phyloP scores from a whole-genome alignment of 2,888 invertebrate genomes.

The Balanococcus diminutus region DNA sequence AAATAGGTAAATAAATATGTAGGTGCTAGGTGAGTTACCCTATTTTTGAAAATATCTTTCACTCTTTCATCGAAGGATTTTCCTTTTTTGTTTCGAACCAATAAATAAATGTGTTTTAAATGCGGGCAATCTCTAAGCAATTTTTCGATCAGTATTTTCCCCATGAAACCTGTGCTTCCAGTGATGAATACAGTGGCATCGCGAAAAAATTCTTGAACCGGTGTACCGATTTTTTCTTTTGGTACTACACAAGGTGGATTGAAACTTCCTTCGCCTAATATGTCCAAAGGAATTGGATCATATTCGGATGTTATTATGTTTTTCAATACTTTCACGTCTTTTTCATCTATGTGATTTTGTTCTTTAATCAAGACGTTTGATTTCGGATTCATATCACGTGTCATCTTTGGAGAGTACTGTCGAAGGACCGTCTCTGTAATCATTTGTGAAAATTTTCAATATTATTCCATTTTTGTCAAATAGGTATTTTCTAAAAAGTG shows the following conservation, averaged over 20 bases:
- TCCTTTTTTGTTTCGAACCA: slow-evolving; percentile 68
- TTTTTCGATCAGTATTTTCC: slow-evolving; percentile 74
- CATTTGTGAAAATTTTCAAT: too few species aligned
- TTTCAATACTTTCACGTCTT: slow-evolving; percentile 40
- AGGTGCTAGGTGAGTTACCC: slow-evolving; percentile 58
- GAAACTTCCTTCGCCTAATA: slow-evolving; percentile 58
- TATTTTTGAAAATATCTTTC: slow-evolving; percentile 63
- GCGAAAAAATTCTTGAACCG: slow-evolving; percentile 72
- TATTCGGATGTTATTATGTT: slow-evolving; percentile 56
- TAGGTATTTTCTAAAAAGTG: too few species aligned
- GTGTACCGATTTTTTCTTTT: too few species aligned
- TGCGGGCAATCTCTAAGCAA: too few species aligned
- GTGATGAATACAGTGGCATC: slow-evolving; percentile 79
- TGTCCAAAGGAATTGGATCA: slow-evolving; percentile 57
- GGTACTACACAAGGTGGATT: too few species aligned
- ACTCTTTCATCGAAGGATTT: slow-evolving; percentile 64
- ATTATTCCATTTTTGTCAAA: too few species aligned
- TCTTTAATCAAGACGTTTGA: slow-evolving; percentile 33
- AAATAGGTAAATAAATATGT: background rate
- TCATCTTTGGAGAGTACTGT: too few species aligned
- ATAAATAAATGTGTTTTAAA: slow-evolving; percentile 67
- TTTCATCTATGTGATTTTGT: background rate
- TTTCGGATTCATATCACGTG: slow-evolving; percentile 54
- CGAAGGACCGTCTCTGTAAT: too few species aligned
- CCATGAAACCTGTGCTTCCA: slow-evolving; percentile 78